These are phyloP conservation scores for Battus philenor DNA, from an alignment of 1,140 invertebrate species.

Conservation along the genomic window DNA sequence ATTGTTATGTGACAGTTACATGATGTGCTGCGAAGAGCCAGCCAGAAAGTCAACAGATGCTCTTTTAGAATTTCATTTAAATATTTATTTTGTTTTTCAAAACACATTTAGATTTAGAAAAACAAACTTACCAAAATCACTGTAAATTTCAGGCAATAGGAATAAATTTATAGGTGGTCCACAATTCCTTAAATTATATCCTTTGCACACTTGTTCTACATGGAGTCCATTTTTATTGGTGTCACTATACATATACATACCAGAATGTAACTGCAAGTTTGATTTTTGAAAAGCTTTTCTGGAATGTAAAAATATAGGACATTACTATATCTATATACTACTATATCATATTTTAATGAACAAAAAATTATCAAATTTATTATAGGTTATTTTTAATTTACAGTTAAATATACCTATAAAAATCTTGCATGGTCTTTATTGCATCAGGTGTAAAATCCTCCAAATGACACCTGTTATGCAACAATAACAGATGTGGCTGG, in stretches of 20 bases:
- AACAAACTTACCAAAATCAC: constrained; percentile 79
- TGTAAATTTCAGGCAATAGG: constrained; percentile 80
- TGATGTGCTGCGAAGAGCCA: no score
- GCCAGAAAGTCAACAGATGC: no score
- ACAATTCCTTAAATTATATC: constrained; percentile 72
- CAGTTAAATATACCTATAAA: constrained; percentile 70
- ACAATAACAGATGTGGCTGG: constrained; percentile 85
- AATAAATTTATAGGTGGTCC: constrained; percentile 83
- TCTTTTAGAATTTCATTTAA: no score
- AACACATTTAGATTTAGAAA: no score
- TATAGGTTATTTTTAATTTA: no score
- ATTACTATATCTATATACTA: no score
- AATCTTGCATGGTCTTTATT: constrained; percentile 81
- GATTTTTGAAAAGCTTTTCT: constrained; percentile 82
- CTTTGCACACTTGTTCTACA: constrained; percentile 76
- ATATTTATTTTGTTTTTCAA: no score
- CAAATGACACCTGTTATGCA: constrained; percentile 84
- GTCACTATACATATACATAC: constrained; percentile 79
- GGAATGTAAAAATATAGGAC: constrained; percentile 40
- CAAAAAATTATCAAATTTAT: no score
- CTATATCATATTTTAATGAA: no score
- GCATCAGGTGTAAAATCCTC: constrained; percentile 82
- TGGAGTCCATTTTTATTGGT: constrained; percentile 55
- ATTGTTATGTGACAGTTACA: no score
- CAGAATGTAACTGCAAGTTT: constrained; percentile 82